These are phyloP conservation scores for Rotaria macrura DNA, from an alignment of 2,888 invertebrate genomes.

Conservation along the genomic window DNA sequence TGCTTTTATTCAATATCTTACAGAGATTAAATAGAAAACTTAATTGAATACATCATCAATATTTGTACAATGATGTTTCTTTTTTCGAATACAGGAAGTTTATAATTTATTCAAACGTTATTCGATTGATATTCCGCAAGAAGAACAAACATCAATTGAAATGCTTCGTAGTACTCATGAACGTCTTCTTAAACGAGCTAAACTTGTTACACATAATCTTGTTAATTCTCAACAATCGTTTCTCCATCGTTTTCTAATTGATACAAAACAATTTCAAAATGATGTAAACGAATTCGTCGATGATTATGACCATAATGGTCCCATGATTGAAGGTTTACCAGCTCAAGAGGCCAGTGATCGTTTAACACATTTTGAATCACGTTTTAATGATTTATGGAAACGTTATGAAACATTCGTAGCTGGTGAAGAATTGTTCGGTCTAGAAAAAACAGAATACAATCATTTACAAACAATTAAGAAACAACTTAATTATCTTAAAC, in stretches of 20 bases:
- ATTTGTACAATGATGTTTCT: no score
- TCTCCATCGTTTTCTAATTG: neutral
- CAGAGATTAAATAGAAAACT: no score
- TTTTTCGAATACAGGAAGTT: neutral
- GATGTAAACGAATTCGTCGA: neutral
- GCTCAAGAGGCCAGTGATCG: slow-evolving; percentile 88
- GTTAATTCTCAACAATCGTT: neutral
- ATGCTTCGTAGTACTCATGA: neutral
- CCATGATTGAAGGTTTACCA: slow-evolving; percentile 79
- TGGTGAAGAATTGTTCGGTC: slow-evolving; percentile 87
- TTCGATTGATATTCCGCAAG: neutral
- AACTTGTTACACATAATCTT: neutral
- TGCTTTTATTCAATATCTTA: no score
- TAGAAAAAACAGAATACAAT: slow-evolving; percentile 46
- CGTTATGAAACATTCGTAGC: slow-evolving; percentile 82
- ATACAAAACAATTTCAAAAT: neutral
- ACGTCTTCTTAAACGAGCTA: neutral
- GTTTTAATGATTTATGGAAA: slow-evolving; percentile 90
- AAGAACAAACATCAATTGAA: neutral
- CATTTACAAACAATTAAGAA: neutral
- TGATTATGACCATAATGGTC: slow-evolving; percentile 54
- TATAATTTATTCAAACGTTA: neutral
- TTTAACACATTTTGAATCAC: slow-evolving; percentile 64
- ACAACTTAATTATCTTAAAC: slow-evolving; percentile 3
- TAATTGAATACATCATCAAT: no score